phyloP scores from a whole-genome alignment of 2,888 invertebrate genomes.

The Melieria picta region DNA sequence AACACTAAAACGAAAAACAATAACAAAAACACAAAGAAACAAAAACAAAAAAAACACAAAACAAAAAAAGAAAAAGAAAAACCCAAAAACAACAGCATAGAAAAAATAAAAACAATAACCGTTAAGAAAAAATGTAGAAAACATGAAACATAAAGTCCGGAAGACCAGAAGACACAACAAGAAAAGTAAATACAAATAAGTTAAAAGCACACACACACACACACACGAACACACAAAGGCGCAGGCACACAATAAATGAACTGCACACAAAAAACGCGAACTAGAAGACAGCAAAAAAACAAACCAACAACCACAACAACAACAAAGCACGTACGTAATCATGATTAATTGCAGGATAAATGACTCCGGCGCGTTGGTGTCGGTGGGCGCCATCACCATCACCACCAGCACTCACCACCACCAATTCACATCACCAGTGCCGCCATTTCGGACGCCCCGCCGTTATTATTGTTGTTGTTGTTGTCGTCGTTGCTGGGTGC shows the following conservation, averaged over 20 bases:
- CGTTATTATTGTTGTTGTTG: neutral
- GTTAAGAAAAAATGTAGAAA: neutral
- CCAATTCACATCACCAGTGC: too few species aligned
- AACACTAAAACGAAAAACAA: neutral
- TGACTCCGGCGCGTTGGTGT: constrained; percentile 46
- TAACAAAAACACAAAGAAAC: neutral
- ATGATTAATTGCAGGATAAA: constrained; percentile 65
- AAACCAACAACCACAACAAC: constrained; percentile 38
- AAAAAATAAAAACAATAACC: constrained; percentile 13
- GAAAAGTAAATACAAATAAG: constrained; percentile 12
- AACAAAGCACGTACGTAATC: constrained; percentile 55
- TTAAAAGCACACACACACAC: neutral
- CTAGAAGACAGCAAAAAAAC: constrained; percentile 35
- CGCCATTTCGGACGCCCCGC: too few species aligned
- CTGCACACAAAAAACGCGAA: constrained; percentile 36
- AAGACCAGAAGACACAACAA: constrained; percentile 1
- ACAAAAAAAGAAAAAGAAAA: neutral
- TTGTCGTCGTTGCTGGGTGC: too few species aligned
- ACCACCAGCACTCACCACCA: neutral
- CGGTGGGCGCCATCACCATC: neutral
- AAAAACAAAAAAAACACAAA: neutral
- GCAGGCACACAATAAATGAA: constrained; percentile 35
- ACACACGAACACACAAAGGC: constrained; percentile 5
- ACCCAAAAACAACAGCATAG: neutral
- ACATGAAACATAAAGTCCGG: constrained; percentile 6